Evolutionary conservation across 2,888 invertebrate genomes (phyloP).

Genomic region (Mythimna impura): DNA sequence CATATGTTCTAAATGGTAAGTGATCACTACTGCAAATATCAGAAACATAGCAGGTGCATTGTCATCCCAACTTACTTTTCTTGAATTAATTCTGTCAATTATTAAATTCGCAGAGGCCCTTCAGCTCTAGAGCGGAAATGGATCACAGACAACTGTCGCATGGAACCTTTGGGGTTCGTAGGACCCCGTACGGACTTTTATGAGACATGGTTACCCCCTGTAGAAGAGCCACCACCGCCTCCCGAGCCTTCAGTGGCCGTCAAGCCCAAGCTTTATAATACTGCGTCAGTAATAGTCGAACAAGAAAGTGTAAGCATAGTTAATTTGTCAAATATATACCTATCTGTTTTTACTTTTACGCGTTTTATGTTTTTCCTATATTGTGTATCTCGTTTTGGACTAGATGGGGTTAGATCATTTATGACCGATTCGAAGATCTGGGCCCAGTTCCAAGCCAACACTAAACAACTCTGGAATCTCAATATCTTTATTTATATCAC

Average conservation of each 20-base stretch:
- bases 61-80: background rate
- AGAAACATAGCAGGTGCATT: no score
- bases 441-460: background rate
- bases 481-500: background rate
- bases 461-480: background rate
- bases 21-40: no score
- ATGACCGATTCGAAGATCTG: background rate
- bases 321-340: no score
- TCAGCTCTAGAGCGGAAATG: background rate
- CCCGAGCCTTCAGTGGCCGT: background rate
- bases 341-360: no score
- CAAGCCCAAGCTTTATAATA: accelerated
- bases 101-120: slow-evolving; percentile 7
- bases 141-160: slow-evolving; percentile 15
- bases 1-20: no score
- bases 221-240: background rate
- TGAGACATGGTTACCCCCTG: slow-evolving; percentile 1
- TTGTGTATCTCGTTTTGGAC: background rate
- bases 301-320: slow-evolving; percentile 6
- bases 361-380: no score
- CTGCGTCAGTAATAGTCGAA: accelerated
- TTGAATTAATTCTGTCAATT: background rate
- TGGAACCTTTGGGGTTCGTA: background rate
- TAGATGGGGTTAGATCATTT: background rate
- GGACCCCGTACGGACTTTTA: slow-evolving; percentile 26